A percentile compares a stretch with the other conserved stretches of the same genome.
Conservation (phyloP, 2,888 invertebrate species). For the Ypsolopha sequella region DNA sequence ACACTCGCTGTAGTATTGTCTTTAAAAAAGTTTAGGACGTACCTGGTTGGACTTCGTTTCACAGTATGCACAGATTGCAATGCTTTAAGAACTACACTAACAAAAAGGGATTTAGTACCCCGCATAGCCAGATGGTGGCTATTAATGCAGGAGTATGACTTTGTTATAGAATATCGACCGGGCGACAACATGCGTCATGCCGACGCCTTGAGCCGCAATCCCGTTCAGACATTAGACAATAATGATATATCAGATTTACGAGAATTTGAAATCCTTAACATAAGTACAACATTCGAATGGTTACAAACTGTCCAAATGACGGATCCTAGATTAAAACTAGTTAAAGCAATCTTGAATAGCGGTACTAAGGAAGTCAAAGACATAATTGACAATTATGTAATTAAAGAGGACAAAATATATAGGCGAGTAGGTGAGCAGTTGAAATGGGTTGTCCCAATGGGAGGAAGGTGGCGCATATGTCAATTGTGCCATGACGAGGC, state of each 20-base stretch:
- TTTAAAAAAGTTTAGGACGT: constrained; percentile 14
- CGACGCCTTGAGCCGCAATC: constrained; percentile 19
- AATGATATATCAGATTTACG: background rate
- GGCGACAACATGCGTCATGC: constrained; percentile 21
- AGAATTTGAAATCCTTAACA: constrained; percentile 2
- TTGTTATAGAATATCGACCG: no score
- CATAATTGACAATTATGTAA: background rate
- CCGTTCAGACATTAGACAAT: background rate
- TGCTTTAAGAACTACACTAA: constrained; percentile 17
- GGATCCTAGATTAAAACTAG: constrained; percentile 1
- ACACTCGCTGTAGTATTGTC: constrained; percentile 21
- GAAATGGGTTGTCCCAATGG: constrained; percentile 18
- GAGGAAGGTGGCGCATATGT: constrained; percentile 14
- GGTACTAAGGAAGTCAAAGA: background rate
- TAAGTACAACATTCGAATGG: constrained; percentile 11
- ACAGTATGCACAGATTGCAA: constrained; percentile 18
- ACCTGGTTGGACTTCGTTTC: constrained; percentile 16
- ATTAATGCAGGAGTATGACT: constrained; percentile 20
- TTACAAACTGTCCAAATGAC: constrained; percentile 13
- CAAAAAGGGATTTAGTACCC: constrained; percentile 19
- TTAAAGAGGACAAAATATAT: background rate
- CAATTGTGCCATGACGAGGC: constrained; percentile 9
- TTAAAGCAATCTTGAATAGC: background rate
- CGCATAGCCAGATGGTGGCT: constrained; percentile 27
- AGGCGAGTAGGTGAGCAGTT: constrained; percentile 9